Evolutionary conservation across 2,113 vertebrate species (phyloP).

Genomic region (Pterophyllum scalare): DNA sequence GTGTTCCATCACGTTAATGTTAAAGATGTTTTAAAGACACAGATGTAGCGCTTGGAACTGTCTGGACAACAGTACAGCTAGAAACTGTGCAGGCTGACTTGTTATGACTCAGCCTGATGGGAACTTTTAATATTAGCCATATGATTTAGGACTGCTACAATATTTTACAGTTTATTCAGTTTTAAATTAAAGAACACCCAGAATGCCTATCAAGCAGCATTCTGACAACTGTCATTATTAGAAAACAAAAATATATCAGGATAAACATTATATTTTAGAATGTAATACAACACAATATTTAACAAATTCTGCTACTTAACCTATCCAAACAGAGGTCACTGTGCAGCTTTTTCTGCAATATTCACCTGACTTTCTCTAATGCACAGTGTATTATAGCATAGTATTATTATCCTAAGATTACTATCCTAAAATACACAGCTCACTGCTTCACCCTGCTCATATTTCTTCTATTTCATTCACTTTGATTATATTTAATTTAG

Average conservation of each 20-base stretch:
- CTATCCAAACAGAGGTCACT: background rate
- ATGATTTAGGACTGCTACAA: background rate
- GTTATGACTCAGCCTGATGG: slow-evolving; percentile 16
- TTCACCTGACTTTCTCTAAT: background rate
- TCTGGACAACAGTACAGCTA: slow-evolving; percentile 30
- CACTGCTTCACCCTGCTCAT: background rate
- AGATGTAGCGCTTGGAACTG: slow-evolving; percentile 57
- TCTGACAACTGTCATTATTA: no score
- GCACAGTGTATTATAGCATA: background rate
- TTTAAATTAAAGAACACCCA: background rate
- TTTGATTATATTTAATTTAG: background rate
- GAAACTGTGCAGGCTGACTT: slow-evolving; percentile 12
- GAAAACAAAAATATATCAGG: no score
- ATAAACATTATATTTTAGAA: background rate
- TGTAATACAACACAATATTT: background rate
- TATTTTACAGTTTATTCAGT: background rate
- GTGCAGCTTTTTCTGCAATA: background rate
- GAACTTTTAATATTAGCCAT: background rate
- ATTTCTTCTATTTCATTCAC: background rate
- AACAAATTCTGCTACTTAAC: background rate
- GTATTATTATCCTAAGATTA: no score
- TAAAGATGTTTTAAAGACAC: slow-evolving; percentile 72
- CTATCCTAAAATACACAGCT: background rate
- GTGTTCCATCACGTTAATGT: slow-evolving; percentile 56
- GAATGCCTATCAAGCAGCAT: background rate